These are phyloP conservation scores for Thecocarcelia acutangulata DNA, from an alignment of 2,888 invertebrate species.

Conservation along the genomic window DNA sequence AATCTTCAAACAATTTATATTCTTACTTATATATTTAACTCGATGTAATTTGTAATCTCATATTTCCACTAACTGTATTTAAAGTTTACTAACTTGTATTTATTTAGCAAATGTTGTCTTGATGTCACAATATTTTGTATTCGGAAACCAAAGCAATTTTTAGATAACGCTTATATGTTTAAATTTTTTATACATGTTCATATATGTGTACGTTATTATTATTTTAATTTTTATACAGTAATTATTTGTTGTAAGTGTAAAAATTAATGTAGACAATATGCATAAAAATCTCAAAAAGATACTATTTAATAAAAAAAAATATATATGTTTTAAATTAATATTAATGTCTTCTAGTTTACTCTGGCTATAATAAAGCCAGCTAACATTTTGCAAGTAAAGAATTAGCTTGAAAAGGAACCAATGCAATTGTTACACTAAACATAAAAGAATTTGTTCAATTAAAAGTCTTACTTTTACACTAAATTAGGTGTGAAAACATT, in stretches of 20 bases:
- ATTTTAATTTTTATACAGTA: slow-evolving; percentile 37
- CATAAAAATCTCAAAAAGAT: slow-evolving; percentile 11
- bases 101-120: neutral
- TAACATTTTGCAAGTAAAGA: too few species aligned
- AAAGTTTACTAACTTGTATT: too few species aligned
- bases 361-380: too few species aligned
- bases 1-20: neutral
- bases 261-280: slow-evolving; percentile 43
- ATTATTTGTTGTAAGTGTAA: slow-evolving; percentile 48
- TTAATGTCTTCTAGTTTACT: neutral
- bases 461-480: too few species aligned
- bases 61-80: neutral
- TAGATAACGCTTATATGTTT: slow-evolving; percentile 35
- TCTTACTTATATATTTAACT: too few species aligned
- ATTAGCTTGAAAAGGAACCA: too few species aligned
- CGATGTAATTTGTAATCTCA: neutral
- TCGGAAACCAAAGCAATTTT: slow-evolving; percentile 60
- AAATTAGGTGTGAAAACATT: too few species aligned
- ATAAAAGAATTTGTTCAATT: too few species aligned
- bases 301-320: slow-evolving; percentile 4
- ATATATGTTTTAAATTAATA: neutral
- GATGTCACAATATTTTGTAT: neutral
- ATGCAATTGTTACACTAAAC: too few species aligned
- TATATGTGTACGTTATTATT: slow-evolving; percentile 10
- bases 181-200: neutral